Percentiles rank a stretch among this genome's conserved stretches.
phyloP scores from a whole-genome alignment of 2,113 vertebrate species.

The Callipepla californica region DNA sequence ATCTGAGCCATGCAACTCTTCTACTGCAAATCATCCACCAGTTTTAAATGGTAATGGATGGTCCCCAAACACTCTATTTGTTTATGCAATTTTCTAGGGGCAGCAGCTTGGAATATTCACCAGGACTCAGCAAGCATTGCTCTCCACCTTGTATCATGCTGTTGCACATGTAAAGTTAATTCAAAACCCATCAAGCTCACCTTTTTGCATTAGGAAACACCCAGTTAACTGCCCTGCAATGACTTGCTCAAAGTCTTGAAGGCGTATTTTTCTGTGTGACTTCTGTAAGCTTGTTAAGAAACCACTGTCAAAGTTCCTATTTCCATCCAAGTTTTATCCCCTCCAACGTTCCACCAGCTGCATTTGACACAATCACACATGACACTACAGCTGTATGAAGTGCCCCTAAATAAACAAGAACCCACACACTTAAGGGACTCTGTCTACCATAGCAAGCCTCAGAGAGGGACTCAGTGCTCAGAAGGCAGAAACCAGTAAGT shows the following conservation, averaged over 20 bases:
- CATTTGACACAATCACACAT: neutral
- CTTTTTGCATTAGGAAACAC: neutral
- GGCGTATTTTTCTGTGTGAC: accelerated
- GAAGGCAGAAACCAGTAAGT: neutral
- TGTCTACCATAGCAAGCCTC: accelerated
- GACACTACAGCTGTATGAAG: neutral
- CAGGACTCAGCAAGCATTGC: neutral
- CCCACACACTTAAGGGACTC: neutral
- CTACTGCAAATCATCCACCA: accelerated
- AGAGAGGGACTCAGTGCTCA: neutral
- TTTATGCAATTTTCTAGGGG: neutral
- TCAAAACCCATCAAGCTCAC: neutral
- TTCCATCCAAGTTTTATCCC: accelerated
- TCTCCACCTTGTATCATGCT: accelerated
- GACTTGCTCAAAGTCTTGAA: neutral
- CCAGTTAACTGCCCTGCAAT: neutral
- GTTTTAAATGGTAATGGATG: accelerated
- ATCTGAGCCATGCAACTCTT: accelerated
- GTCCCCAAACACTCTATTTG: neutral
- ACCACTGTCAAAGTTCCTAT: neutral
- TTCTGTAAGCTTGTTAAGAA: neutral
- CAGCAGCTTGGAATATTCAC: neutral
- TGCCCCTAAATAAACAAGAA: neutral
- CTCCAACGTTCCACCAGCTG: neutral
- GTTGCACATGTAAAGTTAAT: neutral